A percentile compares a stretch with the other conserved stretches of the same genome.
phyloP scores from a whole-genome alignment of 2,797 vertebrate species.

The Anomalospiza imberbis region DNA sequence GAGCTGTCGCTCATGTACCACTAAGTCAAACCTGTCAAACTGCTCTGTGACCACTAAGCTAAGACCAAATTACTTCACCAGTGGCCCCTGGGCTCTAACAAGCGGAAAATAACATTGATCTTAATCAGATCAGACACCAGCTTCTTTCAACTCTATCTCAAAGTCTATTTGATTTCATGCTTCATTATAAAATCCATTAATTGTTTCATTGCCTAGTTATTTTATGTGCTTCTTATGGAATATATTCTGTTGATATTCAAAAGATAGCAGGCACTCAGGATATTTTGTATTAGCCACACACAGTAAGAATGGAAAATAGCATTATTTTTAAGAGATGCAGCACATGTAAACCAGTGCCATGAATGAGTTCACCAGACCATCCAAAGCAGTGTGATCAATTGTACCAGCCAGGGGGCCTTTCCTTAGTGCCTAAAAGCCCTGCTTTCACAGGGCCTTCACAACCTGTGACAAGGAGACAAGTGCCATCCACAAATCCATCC shows the following conservation, averaged over 20 bases:
- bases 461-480: background rate
- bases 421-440: background rate
- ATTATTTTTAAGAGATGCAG: background rate
- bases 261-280: background rate
- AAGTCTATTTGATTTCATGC: conserved; percentile 34
- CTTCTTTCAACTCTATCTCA: conserved; percentile 12
- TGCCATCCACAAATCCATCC: background rate
- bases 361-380: background rate
- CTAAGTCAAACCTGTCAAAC: background rate
- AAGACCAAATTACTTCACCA: background rate
- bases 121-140: conserved; percentile 55
- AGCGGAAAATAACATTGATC: conserved; percentile 16
- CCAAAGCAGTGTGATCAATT: background rate
- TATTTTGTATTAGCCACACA: background rate
- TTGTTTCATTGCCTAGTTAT: conserved; percentile 15
- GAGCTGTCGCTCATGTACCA: rapidly evolving
- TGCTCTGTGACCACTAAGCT: background rate
- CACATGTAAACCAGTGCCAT: background rate
- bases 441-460: background rate
- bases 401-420: background rate
- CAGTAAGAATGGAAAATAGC: background rate
- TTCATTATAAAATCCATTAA: conserved; percentile 54
- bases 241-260: background rate
- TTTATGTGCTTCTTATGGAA: background rate
- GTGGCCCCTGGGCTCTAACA: background rate